Percentiles rank a stretch among this genome's conserved stretches.
Conservation (phyloP, 2,797 vertebrate species). For the Acrossocheilus wenchowensis region DNA sequence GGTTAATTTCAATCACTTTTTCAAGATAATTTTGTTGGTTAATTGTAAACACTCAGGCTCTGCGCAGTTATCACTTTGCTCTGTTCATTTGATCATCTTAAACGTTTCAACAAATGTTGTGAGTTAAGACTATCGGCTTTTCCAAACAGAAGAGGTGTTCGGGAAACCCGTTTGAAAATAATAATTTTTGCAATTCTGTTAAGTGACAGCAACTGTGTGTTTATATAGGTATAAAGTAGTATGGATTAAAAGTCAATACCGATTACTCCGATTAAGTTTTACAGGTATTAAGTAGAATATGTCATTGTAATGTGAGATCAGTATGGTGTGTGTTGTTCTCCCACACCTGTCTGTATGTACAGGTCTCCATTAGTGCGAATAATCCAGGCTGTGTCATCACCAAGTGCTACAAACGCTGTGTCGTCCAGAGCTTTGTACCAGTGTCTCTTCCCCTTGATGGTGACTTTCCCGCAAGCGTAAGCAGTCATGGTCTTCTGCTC, state of each 20-base stretch:
- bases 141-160: background rate
- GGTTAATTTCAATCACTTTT: background rate
- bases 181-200: background rate
- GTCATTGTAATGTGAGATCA: background rate
- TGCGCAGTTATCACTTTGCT: background rate
- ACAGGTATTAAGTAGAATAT: background rate
- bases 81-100: background rate
- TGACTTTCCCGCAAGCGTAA: slow-evolving; percentile 93
- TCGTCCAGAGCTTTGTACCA: slow-evolving; percentile 96
- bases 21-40: background rate
- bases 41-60: background rate
- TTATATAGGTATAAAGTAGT: background rate
- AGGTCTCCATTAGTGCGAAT: slow-evolving; percentile 94
- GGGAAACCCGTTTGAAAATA: background rate
- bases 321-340: background rate
- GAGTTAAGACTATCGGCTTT: background rate
- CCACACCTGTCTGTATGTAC: slow-evolving; percentile 92
- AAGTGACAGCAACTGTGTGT: background rate
- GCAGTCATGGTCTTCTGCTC: slow-evolving; percentile 94
- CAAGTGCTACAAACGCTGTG: slow-evolving; percentile 87
- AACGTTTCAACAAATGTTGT: background rate
- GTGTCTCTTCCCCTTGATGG: slow-evolving; percentile 91
- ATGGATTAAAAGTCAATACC: background rate
- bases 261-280: background rate
- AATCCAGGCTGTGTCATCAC: slow-evolving; percentile 95